These are phyloP conservation scores for Chaetodon trifasciatus DNA, from an alignment of 2,797 vertebrate species.

Conservation along the genomic window DNA sequence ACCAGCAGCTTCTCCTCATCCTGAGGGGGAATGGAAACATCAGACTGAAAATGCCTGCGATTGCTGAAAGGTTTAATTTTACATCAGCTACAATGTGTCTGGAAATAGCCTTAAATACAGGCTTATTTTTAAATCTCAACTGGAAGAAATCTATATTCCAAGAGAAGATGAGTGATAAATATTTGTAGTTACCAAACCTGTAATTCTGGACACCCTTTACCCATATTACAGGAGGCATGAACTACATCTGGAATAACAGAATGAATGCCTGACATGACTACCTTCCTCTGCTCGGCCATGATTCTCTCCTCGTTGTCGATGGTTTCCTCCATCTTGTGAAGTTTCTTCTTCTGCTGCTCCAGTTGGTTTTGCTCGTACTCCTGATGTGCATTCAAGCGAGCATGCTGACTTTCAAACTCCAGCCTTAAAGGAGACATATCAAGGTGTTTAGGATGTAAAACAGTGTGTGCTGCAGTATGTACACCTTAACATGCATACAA, in stretches of 20 bases:
- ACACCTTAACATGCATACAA: not conserved
- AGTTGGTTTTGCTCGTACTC: slow-evolving; percentile 89
- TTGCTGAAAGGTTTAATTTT: not conserved
- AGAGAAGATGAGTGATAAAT: not conserved
- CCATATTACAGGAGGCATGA: not conserved
- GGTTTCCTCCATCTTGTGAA: slow-evolving; percentile 78
- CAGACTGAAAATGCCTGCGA: not conserved
- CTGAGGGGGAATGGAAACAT: slow-evolving; percentile 74
- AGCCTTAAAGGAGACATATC: slow-evolving; percentile 80
- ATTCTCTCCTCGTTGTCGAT: slow-evolving; percentile 82
- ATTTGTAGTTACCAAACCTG: not conserved
- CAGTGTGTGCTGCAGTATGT: no score
- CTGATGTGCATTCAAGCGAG: slow-evolving; percentile 86
- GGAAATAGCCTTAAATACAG: not conserved
- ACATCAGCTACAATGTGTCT: not conserved
- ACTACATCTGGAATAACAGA: not conserved
- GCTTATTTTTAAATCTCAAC: not conserved
- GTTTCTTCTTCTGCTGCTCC: slow-evolving; percentile 82
- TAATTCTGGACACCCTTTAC: not conserved
- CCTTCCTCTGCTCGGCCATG: slow-evolving; percentile 84
- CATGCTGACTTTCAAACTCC: slow-evolving; percentile 93
- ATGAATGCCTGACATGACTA: slow-evolving; percentile 55
- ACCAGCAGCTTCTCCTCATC: slow-evolving; percentile 86
- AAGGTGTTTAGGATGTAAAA: not conserved
- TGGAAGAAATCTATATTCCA: not conserved